Conservation (phyloP, 1,140 invertebrate species). For the Plectus sambesii region DNA sequence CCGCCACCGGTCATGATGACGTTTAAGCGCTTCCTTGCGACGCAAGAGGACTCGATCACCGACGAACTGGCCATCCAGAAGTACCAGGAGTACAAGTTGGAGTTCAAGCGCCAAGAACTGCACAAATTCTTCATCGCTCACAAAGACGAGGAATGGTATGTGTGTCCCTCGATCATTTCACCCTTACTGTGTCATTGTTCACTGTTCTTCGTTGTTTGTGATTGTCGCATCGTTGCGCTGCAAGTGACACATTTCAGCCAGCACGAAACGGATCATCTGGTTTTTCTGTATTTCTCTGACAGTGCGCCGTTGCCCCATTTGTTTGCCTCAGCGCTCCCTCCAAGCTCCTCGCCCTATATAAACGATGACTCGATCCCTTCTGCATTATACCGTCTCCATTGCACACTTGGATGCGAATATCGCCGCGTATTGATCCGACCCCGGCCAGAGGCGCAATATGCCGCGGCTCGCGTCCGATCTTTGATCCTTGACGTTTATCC, state of each 20-base stretch:
- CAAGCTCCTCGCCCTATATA: too few species aligned
- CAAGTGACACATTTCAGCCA: too few species aligned
- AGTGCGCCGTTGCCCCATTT: too few species aligned
- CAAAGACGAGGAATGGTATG: constrained; percentile 99
- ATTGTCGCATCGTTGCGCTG: constrained; percentile 1
- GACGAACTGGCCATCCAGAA: constrained; percentile 92
- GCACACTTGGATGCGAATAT: too few species aligned
- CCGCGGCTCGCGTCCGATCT: constrained; percentile 40
- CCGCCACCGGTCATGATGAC: constrained; percentile 62
- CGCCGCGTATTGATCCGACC: too few species aligned
- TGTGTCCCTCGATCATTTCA: constrained; percentile 5
- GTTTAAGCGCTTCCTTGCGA: constrained; percentile 87
- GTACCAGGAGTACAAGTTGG: constrained; percentile 96
- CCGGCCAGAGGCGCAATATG: constrained; percentile 50
- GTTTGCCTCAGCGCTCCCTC: too few species aligned
- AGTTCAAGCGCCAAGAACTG: constrained; percentile 86
- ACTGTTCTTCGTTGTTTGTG: constrained; percentile 2
- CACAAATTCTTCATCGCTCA: constrained; percentile 97
- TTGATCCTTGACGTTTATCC: neutral
- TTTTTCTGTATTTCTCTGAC: too few species aligned
- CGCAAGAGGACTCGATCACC: constrained; percentile 91
- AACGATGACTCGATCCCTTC: too few species aligned
- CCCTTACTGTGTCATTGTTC: constrained; percentile 6
- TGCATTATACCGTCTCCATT: too few species aligned
- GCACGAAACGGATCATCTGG: too few species aligned